Conservation (phyloP, 1,140 invertebrate genomes). For the Lasioglossum albipes region DNA sequence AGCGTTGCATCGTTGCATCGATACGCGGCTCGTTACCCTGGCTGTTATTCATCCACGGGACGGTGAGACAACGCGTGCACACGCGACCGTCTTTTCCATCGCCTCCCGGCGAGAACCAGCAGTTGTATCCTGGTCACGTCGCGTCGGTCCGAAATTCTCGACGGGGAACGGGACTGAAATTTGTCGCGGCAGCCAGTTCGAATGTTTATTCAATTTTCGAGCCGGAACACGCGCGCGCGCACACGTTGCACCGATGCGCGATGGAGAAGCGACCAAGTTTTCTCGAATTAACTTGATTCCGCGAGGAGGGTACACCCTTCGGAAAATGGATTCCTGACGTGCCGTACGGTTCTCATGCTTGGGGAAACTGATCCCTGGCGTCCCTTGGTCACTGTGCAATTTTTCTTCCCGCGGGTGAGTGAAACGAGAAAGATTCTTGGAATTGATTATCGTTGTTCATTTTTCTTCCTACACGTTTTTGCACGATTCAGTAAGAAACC, state of each 20-base stretch:
- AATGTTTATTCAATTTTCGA: slow-evolving; percentile 52
- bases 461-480: too few relatives aligned
- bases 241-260: not conserved
- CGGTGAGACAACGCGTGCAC: not conserved
- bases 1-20: too few relatives aligned
- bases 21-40: not conserved
- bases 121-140: slow-evolving; percentile 48
- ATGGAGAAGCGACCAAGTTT: not conserved
- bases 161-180: slow-evolving; percentile 30
- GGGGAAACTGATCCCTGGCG: too few relatives aligned
- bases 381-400: too few relatives aligned
- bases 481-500: too few relatives aligned
- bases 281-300: slow-evolving; percentile 9
- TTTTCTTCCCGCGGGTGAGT: too few relatives aligned
- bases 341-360: too few relatives aligned
- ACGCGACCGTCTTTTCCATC: not conserved
- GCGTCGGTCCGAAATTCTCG: slow-evolving; percentile 53
- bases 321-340: too few relatives aligned
- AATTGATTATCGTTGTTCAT: too few relatives aligned
- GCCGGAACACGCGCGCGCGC: too few relatives aligned
- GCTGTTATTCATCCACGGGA: not conserved
- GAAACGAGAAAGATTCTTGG: too few relatives aligned
- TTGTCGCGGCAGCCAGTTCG: slow-evolving; percentile 25
- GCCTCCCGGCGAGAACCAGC: not conserved
- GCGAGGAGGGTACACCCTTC: too few relatives aligned